These are phyloP conservation scores for Anthoscopus minutus DNA, from an alignment of 2,113 vertebrate genomes.

Conservation along the genomic window DNA sequence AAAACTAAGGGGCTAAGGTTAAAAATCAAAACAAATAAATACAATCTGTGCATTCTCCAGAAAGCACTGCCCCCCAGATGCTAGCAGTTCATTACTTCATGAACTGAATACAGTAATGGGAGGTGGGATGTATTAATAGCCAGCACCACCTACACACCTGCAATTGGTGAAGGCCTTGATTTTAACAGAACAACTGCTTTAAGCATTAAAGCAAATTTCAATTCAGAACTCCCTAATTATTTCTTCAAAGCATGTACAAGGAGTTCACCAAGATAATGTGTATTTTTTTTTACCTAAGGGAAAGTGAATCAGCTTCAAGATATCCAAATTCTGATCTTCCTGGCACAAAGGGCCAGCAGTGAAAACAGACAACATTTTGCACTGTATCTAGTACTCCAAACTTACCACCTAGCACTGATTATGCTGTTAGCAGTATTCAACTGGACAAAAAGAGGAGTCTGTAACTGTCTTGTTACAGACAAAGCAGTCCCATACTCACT, in stretches of 20 bases:
- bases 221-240: neutral
- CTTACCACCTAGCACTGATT: neutral
- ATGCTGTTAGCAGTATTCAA: neutral
- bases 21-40: neutral
- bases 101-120: neutral
- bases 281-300: neutral
- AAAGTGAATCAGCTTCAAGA: neutral
- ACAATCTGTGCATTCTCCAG: neutral
- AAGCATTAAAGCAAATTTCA: neutral
- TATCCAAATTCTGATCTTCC: neutral
- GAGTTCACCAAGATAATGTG: neutral
- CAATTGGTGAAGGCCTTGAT: neutral
- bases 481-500: neutral
- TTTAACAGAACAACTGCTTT: neutral
- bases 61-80: neutral
- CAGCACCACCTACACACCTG: neutral
- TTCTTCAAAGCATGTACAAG: neutral
- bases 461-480: neutral
- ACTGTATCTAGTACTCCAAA: neutral
- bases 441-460: neutral
- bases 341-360: neutral
- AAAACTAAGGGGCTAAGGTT: neutral
- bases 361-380: neutral
- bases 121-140: constrained; percentile 28
- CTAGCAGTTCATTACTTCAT: neutral